phyloP scores from a whole-genome alignment of 2,113 vertebrate species.

The Vicugna pacos region DNA sequence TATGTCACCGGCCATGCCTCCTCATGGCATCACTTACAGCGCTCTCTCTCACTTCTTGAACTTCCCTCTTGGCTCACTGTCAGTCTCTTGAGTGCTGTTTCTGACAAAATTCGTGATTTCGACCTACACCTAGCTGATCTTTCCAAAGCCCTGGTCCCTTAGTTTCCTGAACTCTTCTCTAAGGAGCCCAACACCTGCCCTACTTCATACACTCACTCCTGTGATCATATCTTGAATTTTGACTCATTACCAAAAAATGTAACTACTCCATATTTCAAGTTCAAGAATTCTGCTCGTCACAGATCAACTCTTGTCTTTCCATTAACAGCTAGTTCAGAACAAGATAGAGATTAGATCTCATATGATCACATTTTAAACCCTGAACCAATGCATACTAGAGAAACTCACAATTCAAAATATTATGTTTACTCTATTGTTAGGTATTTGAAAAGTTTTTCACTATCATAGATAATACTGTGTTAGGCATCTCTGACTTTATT shows the following conservation, averaged over 20 bases:
- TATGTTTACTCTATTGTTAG: neutral
- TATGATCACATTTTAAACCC: neutral
- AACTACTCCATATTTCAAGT: neutral
- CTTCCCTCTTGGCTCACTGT: neutral
- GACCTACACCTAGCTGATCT: neutral
- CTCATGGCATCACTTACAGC: neutral
- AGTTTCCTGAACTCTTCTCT: neutral
- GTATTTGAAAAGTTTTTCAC: neutral
- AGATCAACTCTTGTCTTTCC: neutral
- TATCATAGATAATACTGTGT: neutral
- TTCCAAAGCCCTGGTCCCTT: neutral
- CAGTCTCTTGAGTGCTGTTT: neutral
- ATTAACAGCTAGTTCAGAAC: neutral
- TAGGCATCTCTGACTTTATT: neutral
- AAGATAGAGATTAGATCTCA: neutral
- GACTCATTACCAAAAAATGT: neutral
- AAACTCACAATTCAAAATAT: neutral
- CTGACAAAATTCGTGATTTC: neutral
- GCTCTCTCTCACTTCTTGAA: neutral
- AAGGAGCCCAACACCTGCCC: neutral
- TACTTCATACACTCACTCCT: neutral
- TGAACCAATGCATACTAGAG: neutral
- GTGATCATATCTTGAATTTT: neutral
- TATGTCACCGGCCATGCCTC: neutral
- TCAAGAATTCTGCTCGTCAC: neutral